These are phyloP conservation scores for Pseudomyrmex sp. DNA, from an alignment of 1,140 invertebrate genomes.

Conservation along the genomic window DNA sequence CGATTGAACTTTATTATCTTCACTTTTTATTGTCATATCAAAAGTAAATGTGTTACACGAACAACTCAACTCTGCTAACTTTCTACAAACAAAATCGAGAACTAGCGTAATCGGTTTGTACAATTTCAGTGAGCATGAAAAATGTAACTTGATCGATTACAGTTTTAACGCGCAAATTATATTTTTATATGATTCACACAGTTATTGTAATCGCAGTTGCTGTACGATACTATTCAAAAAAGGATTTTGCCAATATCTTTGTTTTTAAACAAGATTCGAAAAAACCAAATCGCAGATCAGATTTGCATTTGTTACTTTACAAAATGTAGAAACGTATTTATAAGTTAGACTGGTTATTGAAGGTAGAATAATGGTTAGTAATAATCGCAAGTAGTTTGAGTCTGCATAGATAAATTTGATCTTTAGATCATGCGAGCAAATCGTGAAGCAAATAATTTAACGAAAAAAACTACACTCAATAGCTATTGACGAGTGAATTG, in stretches of 20 bases:
- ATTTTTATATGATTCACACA: conserved; percentile 9
- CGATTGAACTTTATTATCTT: not conserved
- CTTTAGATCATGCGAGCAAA: not conserved
- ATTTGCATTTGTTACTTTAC: not conserved
- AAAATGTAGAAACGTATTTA: not conserved
- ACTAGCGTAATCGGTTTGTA: conserved; percentile 3
- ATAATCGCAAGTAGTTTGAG: not conserved
- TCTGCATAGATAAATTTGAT: conserved; percentile 3
- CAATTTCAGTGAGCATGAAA: conserved; percentile 50
- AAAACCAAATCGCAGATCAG: not conserved
- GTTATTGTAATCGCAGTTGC: conserved; percentile 5
- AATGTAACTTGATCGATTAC: conserved; percentile 38
- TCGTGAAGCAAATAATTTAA: conserved; percentile 30
- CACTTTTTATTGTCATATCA: conserved; percentile 1
- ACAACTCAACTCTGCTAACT: not conserved
- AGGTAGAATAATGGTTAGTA: not conserved
- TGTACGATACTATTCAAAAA: not conserved
- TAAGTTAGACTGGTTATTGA: not conserved
- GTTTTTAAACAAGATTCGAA: not conserved
- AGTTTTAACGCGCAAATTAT: not conserved
- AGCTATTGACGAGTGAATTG: conserved; percentile 12
- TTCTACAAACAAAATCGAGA: conserved; percentile 29
- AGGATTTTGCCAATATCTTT: not conserved
- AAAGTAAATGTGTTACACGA: not conserved
- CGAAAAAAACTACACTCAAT: not conserved